Conservation (phyloP, 2,797 vertebrate genomes). For the Spondyliosoma cantharus region DNA sequence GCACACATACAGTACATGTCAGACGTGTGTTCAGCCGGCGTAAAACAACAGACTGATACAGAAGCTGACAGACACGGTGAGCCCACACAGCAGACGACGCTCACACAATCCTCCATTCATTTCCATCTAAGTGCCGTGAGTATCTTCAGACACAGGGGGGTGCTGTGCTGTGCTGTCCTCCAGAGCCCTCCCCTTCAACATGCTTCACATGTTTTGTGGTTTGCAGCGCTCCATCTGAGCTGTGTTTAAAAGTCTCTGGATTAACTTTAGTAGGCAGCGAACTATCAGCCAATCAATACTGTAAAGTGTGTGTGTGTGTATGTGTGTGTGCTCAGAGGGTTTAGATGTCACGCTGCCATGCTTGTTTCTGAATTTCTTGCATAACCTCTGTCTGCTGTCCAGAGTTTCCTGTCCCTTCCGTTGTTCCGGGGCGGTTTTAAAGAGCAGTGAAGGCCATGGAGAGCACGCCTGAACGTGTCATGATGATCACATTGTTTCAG, state of each 20-base stretch:
- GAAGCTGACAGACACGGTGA: constrained; percentile 6
- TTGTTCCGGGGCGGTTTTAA: constrained; percentile 20
- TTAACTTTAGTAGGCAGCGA: background rate
- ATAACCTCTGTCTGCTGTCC: constrained; percentile 37
- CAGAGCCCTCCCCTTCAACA: constrained; percentile 1
- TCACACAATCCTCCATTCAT: constrained; percentile 28
- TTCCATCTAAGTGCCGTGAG: constrained; percentile 24
- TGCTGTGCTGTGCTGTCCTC: constrained; percentile 21
- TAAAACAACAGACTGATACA: constrained; percentile 25
- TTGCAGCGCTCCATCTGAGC: background rate
- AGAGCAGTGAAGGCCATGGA: constrained; percentile 7
- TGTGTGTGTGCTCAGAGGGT: background rate
- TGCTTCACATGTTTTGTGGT: constrained; percentile 5
- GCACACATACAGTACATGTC: background rate
- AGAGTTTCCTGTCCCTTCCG: constrained; percentile 50
- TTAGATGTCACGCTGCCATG: background rate
- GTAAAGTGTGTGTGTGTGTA: background rate
- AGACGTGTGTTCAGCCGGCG: constrained; percentile 4
- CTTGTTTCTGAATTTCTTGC: constrained; percentile 24
- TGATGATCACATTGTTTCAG: background rate
- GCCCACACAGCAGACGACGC: background rate
- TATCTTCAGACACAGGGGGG: constrained; percentile 61
- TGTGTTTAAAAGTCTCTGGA: background rate
- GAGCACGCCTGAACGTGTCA: constrained; percentile 5
- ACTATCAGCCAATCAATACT: background rate